Percentiles rank a stretch among this genome's conserved stretches.
Conservation (phyloP, 2,888 invertebrate genomes). For the Caenorhabditis angaria region DNA sequence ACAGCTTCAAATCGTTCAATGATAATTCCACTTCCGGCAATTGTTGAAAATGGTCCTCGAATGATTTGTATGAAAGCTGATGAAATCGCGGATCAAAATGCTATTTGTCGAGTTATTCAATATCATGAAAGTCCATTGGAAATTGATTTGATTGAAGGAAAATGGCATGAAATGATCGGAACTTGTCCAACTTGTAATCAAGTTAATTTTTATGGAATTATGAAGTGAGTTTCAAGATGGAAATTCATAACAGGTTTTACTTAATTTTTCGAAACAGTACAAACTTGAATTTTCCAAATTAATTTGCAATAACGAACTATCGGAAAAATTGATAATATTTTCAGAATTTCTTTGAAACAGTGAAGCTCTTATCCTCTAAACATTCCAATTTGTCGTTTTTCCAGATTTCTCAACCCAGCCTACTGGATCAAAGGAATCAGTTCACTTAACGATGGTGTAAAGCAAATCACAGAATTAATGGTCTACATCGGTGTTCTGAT, state of each 20-base stretch:
- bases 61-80: constrained; percentile 62
- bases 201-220: constrained; percentile 53
- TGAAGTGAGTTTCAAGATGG: constrained; percentile 38
- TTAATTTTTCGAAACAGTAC: no score
- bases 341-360: no score
- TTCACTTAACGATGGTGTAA: constrained; percentile 59
- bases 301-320: not conserved
- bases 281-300: no score
- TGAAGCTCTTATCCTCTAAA: no score
- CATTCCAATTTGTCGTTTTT: no score
- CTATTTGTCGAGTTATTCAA: constrained; percentile 61
- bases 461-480: constrained; percentile 55
- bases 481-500: constrained; percentile 51
- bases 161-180: constrained; percentile 56
- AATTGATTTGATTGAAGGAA: constrained; percentile 54
- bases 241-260: no score
- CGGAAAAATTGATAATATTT: no score
- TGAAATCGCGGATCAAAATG: constrained; percentile 51
- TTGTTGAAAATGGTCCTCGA: constrained; percentile 47
- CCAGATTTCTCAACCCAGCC: constrained; percentile 56
- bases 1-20: constrained; percentile 57
- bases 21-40: constrained; percentile 55
- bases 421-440: constrained; percentile 61
- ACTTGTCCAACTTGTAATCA: constrained; percentile 67
- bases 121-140: constrained; percentile 56